A percentile compares a stretch with the other conserved stretches of the same genome.
Conservation (phyloP, 2,113 vertebrate species). For the Nettapus auritus region DNA sequence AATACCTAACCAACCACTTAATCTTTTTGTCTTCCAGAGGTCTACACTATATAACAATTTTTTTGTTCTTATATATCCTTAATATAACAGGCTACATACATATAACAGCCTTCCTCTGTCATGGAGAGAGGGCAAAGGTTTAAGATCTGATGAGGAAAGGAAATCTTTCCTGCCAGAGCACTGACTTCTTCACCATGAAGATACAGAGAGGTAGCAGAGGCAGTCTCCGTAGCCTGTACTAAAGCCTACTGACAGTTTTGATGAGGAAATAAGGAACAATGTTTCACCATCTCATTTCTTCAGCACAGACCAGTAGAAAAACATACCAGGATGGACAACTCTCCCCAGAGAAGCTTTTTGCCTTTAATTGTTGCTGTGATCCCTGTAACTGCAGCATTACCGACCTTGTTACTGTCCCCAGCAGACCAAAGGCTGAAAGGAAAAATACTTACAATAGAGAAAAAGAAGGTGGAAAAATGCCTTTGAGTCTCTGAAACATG, state of each 20-base stretch:
- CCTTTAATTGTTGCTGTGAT: slow-evolving; percentile 1
- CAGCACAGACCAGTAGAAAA: background rate
- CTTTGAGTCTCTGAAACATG: background rate
- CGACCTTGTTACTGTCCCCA: background rate
- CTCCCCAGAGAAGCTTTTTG: background rate
- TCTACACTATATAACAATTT: background rate
- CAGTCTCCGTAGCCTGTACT: background rate
- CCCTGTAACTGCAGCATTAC: background rate
- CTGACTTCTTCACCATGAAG: background rate
- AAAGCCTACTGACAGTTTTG: background rate
- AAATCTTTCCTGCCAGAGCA: background rate
- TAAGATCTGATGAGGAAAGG: background rate
- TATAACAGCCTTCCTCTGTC: background rate
- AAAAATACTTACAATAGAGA: background rate
- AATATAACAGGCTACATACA: background rate
- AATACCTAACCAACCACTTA: background rate
- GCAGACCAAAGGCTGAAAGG: background rate
- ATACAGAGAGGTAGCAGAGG: background rate
- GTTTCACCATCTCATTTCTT: slow-evolving; percentile 14
- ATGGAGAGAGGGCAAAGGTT: background rate
- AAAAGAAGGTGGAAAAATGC: background rate
- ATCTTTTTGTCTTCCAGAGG: background rate
- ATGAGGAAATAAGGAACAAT: background rate
- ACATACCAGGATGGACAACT: background rate
- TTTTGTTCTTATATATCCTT: background rate